These are phyloP conservation scores for Nymphalis c-album DNA, from an alignment of 2,888 invertebrate genomes.

Conservation along the genomic window DNA sequence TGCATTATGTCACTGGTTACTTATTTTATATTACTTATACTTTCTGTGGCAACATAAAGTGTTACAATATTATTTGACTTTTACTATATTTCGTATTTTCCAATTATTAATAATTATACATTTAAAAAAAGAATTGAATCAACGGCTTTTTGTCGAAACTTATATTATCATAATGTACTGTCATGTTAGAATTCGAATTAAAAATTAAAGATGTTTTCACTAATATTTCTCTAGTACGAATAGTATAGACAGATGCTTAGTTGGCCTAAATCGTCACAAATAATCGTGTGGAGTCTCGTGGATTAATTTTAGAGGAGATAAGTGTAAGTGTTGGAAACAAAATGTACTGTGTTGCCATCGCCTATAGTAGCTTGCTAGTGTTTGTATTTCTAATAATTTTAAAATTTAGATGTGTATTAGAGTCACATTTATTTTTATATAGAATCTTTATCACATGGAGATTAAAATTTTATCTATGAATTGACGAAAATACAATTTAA, in stretches of 20 bases:
- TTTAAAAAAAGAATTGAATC: no score
- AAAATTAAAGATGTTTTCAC: neutral
- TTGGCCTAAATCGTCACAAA: constrained; percentile 45
- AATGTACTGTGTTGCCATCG: constrained; percentile 77
- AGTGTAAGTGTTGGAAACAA: constrained; percentile 50
- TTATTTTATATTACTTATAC: neutral
- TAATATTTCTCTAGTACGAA: constrained; percentile 11
- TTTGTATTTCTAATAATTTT: constrained; percentile 57
- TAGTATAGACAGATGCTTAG: constrained; percentile 28
- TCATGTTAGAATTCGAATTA: constrained; percentile 3
- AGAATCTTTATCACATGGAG: constrained; percentile 74
- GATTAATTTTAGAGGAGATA: constrained; percentile 31
- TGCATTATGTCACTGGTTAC: neutral
- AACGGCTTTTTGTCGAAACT: neutral
- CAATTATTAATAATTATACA: constrained; percentile 1
- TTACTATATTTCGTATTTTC: constrained; percentile 1
- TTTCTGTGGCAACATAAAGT: constrained; percentile 6
- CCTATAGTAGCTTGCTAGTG: constrained; percentile 72
- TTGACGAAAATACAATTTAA: constrained; percentile 11
- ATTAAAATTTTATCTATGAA: constrained; percentile 24
- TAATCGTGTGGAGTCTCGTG: constrained; percentile 26
- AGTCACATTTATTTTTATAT: constrained; percentile 80
- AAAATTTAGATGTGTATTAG: constrained; percentile 76
- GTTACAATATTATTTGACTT: constrained; percentile 14
- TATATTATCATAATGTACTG: neutral